These are phyloP conservation scores for Athrips mouffetella DNA, from an alignment of 2,888 invertebrate genomes.

Conservation along the genomic window DNA sequence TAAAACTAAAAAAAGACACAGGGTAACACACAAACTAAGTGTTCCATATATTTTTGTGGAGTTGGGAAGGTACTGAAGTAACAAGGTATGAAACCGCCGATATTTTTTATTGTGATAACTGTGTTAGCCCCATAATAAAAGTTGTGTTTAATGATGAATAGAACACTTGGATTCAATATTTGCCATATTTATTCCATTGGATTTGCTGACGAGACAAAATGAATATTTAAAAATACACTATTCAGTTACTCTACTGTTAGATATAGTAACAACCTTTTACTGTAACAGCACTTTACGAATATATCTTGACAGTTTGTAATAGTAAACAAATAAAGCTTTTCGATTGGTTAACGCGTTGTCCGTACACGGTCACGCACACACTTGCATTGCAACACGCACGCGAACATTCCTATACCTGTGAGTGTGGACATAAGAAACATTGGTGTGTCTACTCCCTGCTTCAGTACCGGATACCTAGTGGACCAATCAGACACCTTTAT, in stretches of 20 bases:
- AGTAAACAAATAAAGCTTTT: conserved; percentile 39
- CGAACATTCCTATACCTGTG: conserved; percentile 76
- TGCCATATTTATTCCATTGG: too few species aligned
- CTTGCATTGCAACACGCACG: conserved; percentile 47
- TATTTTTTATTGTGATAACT: too few species aligned
- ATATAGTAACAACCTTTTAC: not conserved
- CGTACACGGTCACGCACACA: conserved; percentile 52
- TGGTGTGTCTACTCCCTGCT: conserved; percentile 75
- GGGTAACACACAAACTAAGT: too few species aligned
- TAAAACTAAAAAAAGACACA: too few species aligned
- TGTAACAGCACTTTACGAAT: not conserved
- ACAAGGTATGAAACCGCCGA: too few species aligned
- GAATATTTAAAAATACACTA: too few species aligned
- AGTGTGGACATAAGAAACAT: conserved; percentile 73
- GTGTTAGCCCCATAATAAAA: too few species aligned
- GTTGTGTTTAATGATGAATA: too few species aligned
- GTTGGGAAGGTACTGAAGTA: too few species aligned
- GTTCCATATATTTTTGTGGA: too few species aligned
- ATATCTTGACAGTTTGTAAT: conserved; percentile 30
- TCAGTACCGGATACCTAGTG: conserved; percentile 77
- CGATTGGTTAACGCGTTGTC: conserved; percentile 41
- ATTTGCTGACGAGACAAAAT: too few species aligned
- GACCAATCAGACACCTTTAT: conserved; percentile 67
- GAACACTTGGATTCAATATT: too few species aligned
- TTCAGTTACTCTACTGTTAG: not conserved